phyloP scores from a whole-genome alignment of 2,113 vertebrate species.

The Tiliqua scincoides region DNA sequence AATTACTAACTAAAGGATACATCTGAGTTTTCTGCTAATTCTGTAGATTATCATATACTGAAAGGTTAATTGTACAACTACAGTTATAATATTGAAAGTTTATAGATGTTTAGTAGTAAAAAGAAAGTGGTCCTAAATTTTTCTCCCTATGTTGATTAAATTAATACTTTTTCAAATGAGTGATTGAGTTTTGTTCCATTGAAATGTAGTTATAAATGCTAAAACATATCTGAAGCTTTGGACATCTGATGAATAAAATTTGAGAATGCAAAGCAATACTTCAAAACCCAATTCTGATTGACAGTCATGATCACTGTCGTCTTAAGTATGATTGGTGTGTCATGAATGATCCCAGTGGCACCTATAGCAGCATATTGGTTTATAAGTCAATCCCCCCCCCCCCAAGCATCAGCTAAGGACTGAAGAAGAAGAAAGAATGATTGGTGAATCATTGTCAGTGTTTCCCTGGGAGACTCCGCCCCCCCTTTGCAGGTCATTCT shows the following conservation, averaged over 20 bases:
- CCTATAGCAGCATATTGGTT: too few species aligned
- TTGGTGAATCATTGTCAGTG: too few species aligned
- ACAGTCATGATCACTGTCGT: too few species aligned
- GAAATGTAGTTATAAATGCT: slow-evolving; percentile 25
- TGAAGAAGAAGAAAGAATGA: too few species aligned
- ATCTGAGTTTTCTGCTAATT: slow-evolving; percentile 71
- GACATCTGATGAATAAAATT: background rate
- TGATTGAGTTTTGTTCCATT: slow-evolving; percentile 45
- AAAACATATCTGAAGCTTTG: slow-evolving; percentile 10
- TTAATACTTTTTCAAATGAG: slow-evolving; percentile 27
- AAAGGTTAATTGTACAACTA: slow-evolving; percentile 75
- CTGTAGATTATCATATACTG: slow-evolving; percentile 75
- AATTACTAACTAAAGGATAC: slow-evolving; percentile 62
- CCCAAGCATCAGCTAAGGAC: too few species aligned
- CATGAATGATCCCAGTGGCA: too few species aligned
- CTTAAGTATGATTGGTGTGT: too few species aligned
- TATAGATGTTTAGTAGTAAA: slow-evolving; percentile 78
- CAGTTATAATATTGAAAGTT: slow-evolving; percentile 74
- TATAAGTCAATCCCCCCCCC: too few species aligned
- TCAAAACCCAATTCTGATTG: background rate
- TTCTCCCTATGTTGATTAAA: slow-evolving; percentile 62
- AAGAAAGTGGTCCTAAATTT: slow-evolving; percentile 64
- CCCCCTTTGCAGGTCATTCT: background rate
- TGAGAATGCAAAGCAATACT: background rate
- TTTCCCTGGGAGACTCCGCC: too few species aligned